A percentile compares a stretch with the other conserved stretches of the same genome.
Evolutionary conservation across 2,113 vertebrate species (phyloP).

Genomic region (Potamarius usumacintae): DNA sequence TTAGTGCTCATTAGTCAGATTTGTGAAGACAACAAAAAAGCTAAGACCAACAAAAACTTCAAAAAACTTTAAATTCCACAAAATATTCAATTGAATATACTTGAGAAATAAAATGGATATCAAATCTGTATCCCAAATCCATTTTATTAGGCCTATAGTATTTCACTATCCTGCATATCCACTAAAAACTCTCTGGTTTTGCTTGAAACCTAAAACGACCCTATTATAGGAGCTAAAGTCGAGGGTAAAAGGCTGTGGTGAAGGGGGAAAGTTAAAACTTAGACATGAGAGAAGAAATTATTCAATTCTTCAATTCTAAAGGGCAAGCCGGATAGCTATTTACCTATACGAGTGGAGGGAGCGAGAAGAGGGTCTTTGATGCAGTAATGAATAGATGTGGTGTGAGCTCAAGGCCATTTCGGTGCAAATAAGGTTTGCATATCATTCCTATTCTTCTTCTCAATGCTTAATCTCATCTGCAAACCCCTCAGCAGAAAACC

Average conservation of each 20-base stretch:
- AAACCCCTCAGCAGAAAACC: slow-evolving; percentile 54
- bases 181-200: not conserved
- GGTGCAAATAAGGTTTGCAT: slow-evolving; percentile 65
- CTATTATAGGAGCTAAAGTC: slow-evolving; percentile 28
- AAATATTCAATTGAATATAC: not conserved
- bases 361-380: slow-evolving; percentile 61
- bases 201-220: slow-evolving; percentile 32
- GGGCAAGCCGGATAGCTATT: slow-evolving; percentile 49
- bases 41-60: not conserved
- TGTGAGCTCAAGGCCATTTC: slow-evolving; percentile 65
- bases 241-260: not conserved
- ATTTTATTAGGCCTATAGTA: not conserved
- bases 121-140: not conserved
- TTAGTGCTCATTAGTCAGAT: slow-evolving; percentile 10
- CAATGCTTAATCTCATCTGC: slow-evolving; percentile 65
- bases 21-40: slow-evolving; percentile 25
- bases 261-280: slow-evolving; percentile 31
- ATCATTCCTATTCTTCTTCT: slow-evolving; percentile 68
- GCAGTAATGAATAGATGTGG: slow-evolving; percentile 71
- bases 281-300: slow-evolving; percentile 46
- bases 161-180: not conserved
- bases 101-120: not conserved
- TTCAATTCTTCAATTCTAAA: slow-evolving; percentile 55
- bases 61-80: not conserved
- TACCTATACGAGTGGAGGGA: slow-evolving; percentile 47